A percentile compares a stretch with the other conserved stretches of the same genome.
phyloP scores from a whole-genome alignment of 1,140 invertebrate species.

The Eumaeus atala region DNA sequence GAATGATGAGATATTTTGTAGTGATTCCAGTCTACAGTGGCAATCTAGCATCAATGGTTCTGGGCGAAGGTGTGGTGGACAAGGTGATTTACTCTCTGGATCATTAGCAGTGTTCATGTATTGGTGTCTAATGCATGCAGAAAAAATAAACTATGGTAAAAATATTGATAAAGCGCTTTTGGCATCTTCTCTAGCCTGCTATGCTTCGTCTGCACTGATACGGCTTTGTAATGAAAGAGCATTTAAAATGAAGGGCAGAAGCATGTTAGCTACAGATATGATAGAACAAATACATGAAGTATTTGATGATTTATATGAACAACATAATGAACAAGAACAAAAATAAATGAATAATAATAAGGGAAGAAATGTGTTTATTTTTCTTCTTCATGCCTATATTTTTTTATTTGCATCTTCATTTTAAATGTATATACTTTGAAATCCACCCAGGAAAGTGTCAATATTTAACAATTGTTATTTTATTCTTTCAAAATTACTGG shows the following conservation, averaged over 20 bases:
- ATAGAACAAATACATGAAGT: slow-evolving; percentile 84
- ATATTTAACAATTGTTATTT: too few relatives aligned
- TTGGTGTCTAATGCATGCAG: slow-evolving; percentile 80
- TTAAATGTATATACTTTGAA: too few relatives aligned
- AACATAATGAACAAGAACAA: slow-evolving; percentile 7
- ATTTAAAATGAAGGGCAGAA: slow-evolving; percentile 84
- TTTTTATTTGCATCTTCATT: too few relatives aligned
- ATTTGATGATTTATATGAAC: slow-evolving; percentile 79
- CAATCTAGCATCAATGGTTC: slow-evolving; percentile 80
- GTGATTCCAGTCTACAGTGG: slow-evolving; percentile 70
- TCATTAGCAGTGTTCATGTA: slow-evolving; percentile 87
- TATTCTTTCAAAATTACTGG: too few relatives aligned
- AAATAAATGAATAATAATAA: background rate
- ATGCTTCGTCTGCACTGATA: slow-evolving; percentile 86
- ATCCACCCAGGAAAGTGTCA: too few relatives aligned
- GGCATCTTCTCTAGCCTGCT: slow-evolving; percentile 84
- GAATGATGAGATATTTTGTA: slow-evolving; percentile 85
- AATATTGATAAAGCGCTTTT: slow-evolving; percentile 63
- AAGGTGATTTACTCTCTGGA: slow-evolving; percentile 95
- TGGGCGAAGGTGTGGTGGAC: slow-evolving; percentile 94
- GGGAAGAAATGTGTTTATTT: slow-evolving; percentile 1
- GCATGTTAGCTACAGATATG: slow-evolving; percentile 92
- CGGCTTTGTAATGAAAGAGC: slow-evolving; percentile 86
- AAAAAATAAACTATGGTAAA: slow-evolving; percentile 42
- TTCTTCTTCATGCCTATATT: background rate